Conservation (phyloP, 2,113 vertebrate genomes). For the Eubucco bourcierii region DNA sequence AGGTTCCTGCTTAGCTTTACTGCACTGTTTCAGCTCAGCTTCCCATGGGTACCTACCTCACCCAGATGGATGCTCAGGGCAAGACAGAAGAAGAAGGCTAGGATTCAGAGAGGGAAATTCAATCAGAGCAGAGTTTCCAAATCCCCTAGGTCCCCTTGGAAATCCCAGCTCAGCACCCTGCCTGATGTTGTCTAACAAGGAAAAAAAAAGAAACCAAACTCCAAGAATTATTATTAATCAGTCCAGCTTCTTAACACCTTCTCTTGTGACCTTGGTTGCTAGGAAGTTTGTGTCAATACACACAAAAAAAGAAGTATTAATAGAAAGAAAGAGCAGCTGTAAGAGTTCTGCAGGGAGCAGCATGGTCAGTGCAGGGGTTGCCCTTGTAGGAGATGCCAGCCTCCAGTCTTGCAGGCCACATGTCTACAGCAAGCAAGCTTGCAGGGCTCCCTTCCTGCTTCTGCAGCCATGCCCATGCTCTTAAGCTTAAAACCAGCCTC, state of each 20-base stretch:
- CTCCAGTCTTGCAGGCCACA: neutral
- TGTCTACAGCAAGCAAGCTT: neutral
- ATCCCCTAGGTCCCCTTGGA: neutral
- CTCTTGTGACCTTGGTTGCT: constrained; percentile 57
- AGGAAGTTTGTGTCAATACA: constrained; percentile 44
- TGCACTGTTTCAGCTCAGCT: neutral
- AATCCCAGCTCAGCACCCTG: constrained; percentile 22
- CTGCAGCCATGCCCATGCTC: neutral
- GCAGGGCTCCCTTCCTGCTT: neutral
- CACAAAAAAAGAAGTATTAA: constrained; percentile 44
- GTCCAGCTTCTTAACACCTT: constrained; percentile 28
- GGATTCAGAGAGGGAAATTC: neutral
- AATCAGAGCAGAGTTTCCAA: neutral
- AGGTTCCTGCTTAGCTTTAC: neutral
- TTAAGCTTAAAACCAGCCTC: neutral
- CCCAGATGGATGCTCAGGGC: neutral
- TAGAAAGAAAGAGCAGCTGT: constrained; percentile 60
- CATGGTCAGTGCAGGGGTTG: neutral
- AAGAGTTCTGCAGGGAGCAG: neutral
- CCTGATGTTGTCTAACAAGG: neutral
- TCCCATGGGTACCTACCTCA: neutral
- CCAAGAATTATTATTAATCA: constrained; percentile 38
- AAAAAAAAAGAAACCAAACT: neutral
- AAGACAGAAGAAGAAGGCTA: neutral
- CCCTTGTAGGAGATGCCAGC: neutral